Base-by-base conservation (phyloP, 2,797 vertebrate species). In the Sebastes hubbsi region DNA sequence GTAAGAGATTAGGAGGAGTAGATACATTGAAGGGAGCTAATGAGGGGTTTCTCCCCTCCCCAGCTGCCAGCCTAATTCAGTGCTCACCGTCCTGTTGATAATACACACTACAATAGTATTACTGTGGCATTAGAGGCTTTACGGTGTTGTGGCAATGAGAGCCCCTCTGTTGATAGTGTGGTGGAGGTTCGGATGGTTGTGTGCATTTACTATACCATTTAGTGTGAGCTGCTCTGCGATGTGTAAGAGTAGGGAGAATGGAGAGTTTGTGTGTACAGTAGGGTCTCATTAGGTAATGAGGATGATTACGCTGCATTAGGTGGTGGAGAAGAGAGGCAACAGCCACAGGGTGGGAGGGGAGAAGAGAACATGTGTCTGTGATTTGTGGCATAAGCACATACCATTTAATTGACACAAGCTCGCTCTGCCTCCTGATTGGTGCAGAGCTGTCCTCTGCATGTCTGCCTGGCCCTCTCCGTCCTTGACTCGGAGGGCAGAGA, bases 371-470 rank as follows among this genome's bases (percentile, higher is more conserved):
- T 94, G 91, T 94, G 93, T 91, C 88, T 94, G 88, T 91, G 91
- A 95, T 95, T 94, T 94, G 95, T 87, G 89, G 93, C 83, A 92
- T 94, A 94, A 94, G 94, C 94, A 92, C 93, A 95, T 94, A 94
- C 90, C 92, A 92, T 94, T 94, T 95, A 95, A 95, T 95, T 95
- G 94, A 94, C 94, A 94, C 90, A 91, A 89, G 85, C 88, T 81
- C 80, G 77, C 85, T 66, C 78, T 32, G 86, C 82, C 84, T 92
- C 84, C 85, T 82, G 89, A 94, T 92, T 93, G 92, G 92, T 83
- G 88, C 87, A 86, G 83, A 78, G 83, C 69, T 92, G 89, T 93
- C 92, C 83, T 93, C 85, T 89, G 81, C 59, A 74, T 58, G 92
- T 87, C 90, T 92, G 89, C 86, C 74, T 80, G 86, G 87, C 88